These are phyloP conservation scores for Acanthopagrus latus DNA, from an alignment of 2,797 vertebrate genomes.

Conservation along the genomic window DNA sequence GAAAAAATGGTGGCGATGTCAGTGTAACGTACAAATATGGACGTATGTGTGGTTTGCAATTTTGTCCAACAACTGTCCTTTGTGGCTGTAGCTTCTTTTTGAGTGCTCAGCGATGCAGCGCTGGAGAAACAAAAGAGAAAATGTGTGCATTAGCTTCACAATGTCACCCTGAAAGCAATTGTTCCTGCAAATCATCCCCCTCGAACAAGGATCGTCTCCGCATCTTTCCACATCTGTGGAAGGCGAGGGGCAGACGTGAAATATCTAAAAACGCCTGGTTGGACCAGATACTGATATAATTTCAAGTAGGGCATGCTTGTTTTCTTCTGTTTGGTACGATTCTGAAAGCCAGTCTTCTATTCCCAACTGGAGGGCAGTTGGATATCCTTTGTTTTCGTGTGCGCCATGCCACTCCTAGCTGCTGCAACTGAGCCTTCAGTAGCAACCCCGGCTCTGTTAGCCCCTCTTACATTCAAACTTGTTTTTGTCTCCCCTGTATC, in stretches of 20 bases:
- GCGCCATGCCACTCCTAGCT: constrained; percentile 39
- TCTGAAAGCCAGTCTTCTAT: constrained; percentile 27
- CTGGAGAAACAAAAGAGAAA: background rate
- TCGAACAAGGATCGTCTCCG: background rate
- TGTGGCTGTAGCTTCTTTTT: background rate
- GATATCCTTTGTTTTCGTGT: constrained; percentile 62
- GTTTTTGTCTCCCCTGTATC: constrained; percentile 61
- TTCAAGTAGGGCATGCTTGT: constrained; percentile 36
- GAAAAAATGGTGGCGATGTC: too few species aligned
- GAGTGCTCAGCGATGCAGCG: background rate
- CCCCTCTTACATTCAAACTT: constrained; percentile 59
- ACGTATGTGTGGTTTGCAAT: too few species aligned
- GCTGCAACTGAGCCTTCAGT: constrained; percentile 42
- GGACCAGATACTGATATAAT: constrained; percentile 26
- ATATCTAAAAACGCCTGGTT: constrained; percentile 29
- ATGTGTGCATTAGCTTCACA: too few species aligned
- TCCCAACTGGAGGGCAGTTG: constrained; percentile 32
- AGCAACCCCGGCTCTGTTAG: constrained; percentile 46
- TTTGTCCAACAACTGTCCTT: background rate
- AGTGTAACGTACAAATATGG: too few species aligned
- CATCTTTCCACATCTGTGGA: constrained; percentile 14
- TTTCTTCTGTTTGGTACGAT: constrained; percentile 32
- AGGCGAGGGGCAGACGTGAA: constrained; percentile 25
- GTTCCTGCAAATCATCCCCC: background rate
- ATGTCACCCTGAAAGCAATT: background rate